Evolutionary conservation across 2,888 invertebrate species (phyloP).

Genomic region (Rhodophaea formosa): DNA sequence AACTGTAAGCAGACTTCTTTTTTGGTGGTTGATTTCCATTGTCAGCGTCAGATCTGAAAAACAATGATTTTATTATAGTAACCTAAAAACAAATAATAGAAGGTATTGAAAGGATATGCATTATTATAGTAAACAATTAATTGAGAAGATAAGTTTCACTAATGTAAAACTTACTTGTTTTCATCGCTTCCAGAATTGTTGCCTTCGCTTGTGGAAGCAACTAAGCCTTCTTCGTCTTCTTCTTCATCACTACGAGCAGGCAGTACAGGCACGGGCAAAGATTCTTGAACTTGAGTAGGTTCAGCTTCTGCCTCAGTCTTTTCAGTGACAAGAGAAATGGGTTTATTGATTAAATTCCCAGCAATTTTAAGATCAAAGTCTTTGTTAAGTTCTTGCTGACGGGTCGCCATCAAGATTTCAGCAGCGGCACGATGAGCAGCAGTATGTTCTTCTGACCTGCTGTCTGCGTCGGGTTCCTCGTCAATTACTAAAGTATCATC

Average conservation of each 20-base stretch:
- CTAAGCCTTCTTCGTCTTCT: conserved; percentile 90
- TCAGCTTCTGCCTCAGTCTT: conserved; percentile 72
- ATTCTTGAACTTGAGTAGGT: conserved; percentile 81
- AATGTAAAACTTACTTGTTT: conserved; percentile 80
- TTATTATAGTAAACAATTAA: not conserved
- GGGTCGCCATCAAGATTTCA: conserved; percentile 79
- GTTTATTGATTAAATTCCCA: conserved; percentile 81
- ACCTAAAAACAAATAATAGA: not conserved
- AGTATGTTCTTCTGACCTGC: conserved; percentile 56
- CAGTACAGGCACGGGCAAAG: conserved; percentile 88
- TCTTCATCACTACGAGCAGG: conserved; percentile 80
- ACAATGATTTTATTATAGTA: not conserved
- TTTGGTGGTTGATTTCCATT: conserved; percentile 82
- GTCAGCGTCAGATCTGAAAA: conserved; percentile 84
- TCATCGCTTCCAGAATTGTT: conserved; percentile 92
- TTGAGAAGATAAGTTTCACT: not conserved
- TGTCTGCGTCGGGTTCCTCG: conserved; percentile 75
- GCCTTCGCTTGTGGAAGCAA: conserved; percentile 90
- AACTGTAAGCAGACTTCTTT: conserved; percentile 96
- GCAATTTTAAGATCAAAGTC: conserved; percentile 79
- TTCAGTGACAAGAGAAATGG: conserved; percentile 48
- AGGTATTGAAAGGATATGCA: not conserved
- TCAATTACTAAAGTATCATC: conserved; percentile 86
- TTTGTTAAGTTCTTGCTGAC: conserved; percentile 68
- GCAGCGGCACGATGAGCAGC: conserved; percentile 81